phyloP scores from a whole-genome alignment of 2,797 vertebrate genomes.

The Balearica regulorum region DNA sequence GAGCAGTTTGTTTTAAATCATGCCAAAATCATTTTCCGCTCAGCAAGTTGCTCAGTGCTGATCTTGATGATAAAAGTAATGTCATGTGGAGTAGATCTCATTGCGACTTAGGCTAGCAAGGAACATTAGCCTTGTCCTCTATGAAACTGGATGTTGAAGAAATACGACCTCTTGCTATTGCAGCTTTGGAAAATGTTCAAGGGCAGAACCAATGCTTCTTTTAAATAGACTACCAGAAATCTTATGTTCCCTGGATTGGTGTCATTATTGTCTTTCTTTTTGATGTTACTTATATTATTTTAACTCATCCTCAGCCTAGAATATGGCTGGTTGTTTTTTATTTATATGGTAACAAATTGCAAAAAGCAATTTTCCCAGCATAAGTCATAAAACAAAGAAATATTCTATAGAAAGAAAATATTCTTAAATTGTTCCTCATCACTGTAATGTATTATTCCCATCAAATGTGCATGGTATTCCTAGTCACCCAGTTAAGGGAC shows the following conservation, averaged over 20 bases:
- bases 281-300: neutral
- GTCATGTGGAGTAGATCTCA: neutral
- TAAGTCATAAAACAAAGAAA: neutral
- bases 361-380: neutral
- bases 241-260: neutral
- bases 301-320: neutral
- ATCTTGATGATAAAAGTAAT: neutral
- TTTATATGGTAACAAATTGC: neutral
- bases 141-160: neutral
- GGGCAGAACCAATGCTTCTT: neutral
- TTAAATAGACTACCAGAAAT: neutral
- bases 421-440: neutral
- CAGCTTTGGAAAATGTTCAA: neutral
- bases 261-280: neutral
- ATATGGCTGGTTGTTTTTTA: neutral
- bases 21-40: neutral
- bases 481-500: neutral
- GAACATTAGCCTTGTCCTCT: neutral
- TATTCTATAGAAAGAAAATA: neutral
- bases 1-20: neutral
- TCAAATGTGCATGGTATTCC: neutral
- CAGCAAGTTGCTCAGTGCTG: neutral
- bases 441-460: neutral
- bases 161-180: neutral
- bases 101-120: neutral